A percentile compares a stretch with the other conserved stretches of the same genome.
These are phyloP conservation scores for Sclerodermus sp. DNA, from an alignment of 2,888 invertebrate genomes.

Conservation along the genomic window DNA sequence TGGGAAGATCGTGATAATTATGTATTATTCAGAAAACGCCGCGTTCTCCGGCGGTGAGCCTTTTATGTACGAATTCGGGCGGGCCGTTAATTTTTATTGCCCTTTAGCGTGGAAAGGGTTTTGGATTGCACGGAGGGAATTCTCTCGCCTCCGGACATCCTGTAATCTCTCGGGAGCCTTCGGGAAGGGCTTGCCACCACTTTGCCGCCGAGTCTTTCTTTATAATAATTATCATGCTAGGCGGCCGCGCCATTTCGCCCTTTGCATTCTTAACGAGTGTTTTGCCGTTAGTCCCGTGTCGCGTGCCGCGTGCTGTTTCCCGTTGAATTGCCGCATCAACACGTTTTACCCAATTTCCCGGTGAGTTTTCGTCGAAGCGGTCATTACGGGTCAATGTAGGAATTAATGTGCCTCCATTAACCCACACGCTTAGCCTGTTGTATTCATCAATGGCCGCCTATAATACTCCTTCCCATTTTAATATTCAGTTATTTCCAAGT, in stretches of 20 bases:
- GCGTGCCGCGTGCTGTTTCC: slow-evolving; percentile 38
- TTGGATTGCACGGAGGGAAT: slow-evolving; percentile 23
- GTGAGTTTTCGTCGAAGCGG: slow-evolving; percentile 20
- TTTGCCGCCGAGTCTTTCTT: slow-evolving; percentile 26
- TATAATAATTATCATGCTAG: slow-evolving; percentile 41
- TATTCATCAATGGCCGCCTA: no score
- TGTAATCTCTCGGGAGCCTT: slow-evolving; percentile 35
- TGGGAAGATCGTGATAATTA: slow-evolving; percentile 16
- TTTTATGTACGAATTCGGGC: slow-evolving; percentile 38
- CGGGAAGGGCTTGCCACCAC: slow-evolving; percentile 15
- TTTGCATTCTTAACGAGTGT: slow-evolving; percentile 42
- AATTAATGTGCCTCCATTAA: no score
- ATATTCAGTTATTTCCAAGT: no score
- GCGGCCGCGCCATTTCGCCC: slow-evolving; percentile 32
- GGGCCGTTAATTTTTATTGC: slow-evolving; percentile 36
- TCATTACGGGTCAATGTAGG: slow-evolving; percentile 21
- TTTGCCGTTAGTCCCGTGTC: slow-evolving; percentile 32
- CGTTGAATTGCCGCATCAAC: slow-evolving; percentile 22
- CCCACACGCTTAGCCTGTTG: no score
- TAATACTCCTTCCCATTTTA: no score
- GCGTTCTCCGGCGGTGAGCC: slow-evolving; percentile 24
- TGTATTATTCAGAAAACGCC: slow-evolving; percentile 25
- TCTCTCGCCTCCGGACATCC: slow-evolving; percentile 49
- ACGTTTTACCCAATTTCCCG: slow-evolving; percentile 22
- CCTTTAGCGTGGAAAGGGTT: slow-evolving; percentile 24